phyloP scores from a whole-genome alignment of 1,140 invertebrate genomes.

The Copidosoma floridanum region DNA sequence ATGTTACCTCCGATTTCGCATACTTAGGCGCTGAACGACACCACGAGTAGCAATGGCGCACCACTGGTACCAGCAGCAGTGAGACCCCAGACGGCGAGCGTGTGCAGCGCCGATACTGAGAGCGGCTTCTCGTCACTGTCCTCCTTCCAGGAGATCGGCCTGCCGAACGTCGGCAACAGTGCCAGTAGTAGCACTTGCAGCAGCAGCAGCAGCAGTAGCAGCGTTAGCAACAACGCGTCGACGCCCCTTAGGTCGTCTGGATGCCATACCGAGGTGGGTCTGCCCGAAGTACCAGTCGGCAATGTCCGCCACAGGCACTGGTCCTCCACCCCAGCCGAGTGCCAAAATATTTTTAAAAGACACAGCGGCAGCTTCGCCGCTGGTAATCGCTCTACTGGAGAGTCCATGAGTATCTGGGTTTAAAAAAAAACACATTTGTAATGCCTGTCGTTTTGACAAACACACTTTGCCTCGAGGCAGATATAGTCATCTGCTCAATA shows the following conservation, averaged over 20 bases:
- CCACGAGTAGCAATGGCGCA: too few species aligned
- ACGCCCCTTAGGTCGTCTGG: conserved; percentile 45
- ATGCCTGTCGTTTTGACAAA: conserved; percentile 11
- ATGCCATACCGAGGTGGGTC: conserved; percentile 50
- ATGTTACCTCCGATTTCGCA: neutral
- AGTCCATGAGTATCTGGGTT: conserved; percentile 54
- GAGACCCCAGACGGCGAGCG: conserved; percentile 14
- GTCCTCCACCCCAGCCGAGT: conserved; percentile 52
- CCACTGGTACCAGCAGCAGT: too few species aligned
- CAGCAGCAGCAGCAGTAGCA: neutral
- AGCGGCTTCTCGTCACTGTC: conserved; percentile 81
- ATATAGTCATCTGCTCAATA: too few species aligned
- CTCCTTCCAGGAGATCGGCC: conserved; percentile 75
- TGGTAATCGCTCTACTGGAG: conserved; percentile 35
- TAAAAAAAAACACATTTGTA: conserved; percentile 35
- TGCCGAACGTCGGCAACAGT: conserved; percentile 61
- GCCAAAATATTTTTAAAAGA: conserved; percentile 44
- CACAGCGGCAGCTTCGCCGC: conserved; percentile 44
- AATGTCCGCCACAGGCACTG: conserved; percentile 49
- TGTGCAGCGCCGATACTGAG: conserved; percentile 68
- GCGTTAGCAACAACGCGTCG: too few species aligned
- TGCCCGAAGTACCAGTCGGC: conserved; percentile 47
- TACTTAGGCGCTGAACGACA: neutral
- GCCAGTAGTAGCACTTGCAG: conserved; percentile 2
- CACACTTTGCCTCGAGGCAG: too few species aligned